Evolutionary conservation across 2,797 vertebrate species (phyloP), one percentile per base, ranked within the genome.

Genomic region (Microctenopoma steveboyesi): DNA sequence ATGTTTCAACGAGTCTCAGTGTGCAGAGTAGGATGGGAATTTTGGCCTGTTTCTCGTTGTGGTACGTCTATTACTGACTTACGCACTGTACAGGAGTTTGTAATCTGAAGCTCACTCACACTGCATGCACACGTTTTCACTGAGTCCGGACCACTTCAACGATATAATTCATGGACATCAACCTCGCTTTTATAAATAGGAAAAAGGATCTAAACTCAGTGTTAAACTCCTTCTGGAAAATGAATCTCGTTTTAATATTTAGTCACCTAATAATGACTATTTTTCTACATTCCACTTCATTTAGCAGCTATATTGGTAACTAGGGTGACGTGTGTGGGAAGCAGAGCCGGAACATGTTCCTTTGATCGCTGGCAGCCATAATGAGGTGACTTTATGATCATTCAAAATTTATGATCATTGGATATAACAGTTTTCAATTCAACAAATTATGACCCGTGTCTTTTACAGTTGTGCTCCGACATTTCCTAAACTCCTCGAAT

Each of bases 341-440:
- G 14, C 54, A 9, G 45, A 45, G 7, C 54, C 55, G 47, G 52
- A 39, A 57, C 75, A 49, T 5, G 8, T 15, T 58, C 48, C 63
- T 86, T 83, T 82, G 80, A 82, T 76, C 62, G 48, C 60, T 73
- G 74, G 72, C 75, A 73, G 64, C 39, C 7, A 60, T 84, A 78
- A 88, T 77, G 73, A 83, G 73, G 74, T 39, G 73, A 79, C 63
- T 85, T 86, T 64, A 84, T 73, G 83, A 76, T 81, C 63, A 48
- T 43, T 57, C 64, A 63, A 59, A 71, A 78, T 83, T 78, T 84
- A 78, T 43, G 48, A 39, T 84, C 53, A 64, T 77, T 86, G 71
- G 59, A 78, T 40, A 39, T 16, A 84, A 75, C 72, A 62, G 62
- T 72, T 81, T 85, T 78, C 73, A 80, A 74, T 76, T 66, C 70